phyloP scores from a whole-genome alignment of 2,797 vertebrate species.

The Rhyacichthys aspro region DNA sequence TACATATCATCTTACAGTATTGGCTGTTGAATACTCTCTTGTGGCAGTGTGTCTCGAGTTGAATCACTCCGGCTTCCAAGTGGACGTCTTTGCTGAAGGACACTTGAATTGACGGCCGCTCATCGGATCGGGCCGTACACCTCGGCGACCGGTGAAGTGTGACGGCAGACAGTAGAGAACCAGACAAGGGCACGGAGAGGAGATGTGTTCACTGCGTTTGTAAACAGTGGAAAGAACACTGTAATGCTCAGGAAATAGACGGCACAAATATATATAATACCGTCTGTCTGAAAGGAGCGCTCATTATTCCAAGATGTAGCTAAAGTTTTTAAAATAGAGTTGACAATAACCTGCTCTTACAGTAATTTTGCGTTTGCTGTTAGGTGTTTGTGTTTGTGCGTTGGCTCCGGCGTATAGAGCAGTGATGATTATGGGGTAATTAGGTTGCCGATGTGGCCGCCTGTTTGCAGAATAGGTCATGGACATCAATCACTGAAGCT shows the following conservation, averaged over 20 bases:
- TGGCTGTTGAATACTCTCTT: too few relatives aligned
- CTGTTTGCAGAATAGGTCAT: slow-evolving; percentile 60
- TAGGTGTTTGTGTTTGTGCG: slow-evolving; percentile 7
- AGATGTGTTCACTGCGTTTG: slow-evolving; percentile 12
- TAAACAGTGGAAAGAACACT: slow-evolving; percentile 24
- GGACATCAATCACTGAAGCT: slow-evolving; percentile 58
- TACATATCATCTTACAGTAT: too few relatives aligned
- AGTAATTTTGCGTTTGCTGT: slow-evolving; percentile 18
- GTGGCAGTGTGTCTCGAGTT: too few relatives aligned
- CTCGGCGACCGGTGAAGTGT: slow-evolving; percentile 11
- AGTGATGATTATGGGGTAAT: slow-evolving; percentile 64
- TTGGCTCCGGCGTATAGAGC: slow-evolving; percentile 24
- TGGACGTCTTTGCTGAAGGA: not conserved
- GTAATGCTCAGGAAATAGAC: slow-evolving; percentile 16
- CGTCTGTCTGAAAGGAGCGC: slow-evolving; percentile 12
- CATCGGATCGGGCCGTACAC: not conserved
- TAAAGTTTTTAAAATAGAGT: slow-evolving; percentile 21
- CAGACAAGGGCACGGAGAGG: slow-evolving; percentile 25
- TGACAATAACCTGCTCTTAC: slow-evolving; percentile 17
- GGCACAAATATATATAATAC: not conserved
- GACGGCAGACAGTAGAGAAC: slow-evolving; percentile 14
- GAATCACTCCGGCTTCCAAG: not conserved
- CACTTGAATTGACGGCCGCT: slow-evolving; percentile 6
- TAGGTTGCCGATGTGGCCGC: slow-evolving; percentile 57
- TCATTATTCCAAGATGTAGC: slow-evolving; percentile 16